Percentiles rank a stretch among this genome's conserved stretches.
These are phyloP conservation scores for Oscheius myriophilus DNA, from an alignment of 2,888 invertebrate genomes.

Conservation along the genomic window DNA sequence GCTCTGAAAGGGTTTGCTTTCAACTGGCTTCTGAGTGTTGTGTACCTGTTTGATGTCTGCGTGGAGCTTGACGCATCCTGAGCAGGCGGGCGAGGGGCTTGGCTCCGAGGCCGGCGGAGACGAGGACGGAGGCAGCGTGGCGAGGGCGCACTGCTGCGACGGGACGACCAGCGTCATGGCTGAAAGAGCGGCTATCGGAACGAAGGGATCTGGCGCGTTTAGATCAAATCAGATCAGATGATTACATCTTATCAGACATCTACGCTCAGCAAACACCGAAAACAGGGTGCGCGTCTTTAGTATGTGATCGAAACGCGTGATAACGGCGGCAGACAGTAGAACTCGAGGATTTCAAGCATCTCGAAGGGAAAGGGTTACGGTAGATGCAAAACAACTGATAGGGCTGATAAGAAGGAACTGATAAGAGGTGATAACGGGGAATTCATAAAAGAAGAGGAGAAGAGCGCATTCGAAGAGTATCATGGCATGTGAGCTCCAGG, in stretches of 20 bases:
- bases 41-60: constrained; percentile 50
- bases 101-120: constrained; percentile 16
- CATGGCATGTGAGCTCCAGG: too few species aligned
- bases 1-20: constrained; percentile 37
- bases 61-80: constrained; percentile 49
- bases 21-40: neutral
- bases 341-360: constrained; percentile 1
- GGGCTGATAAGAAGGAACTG: neutral
- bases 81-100: constrained; percentile 25
- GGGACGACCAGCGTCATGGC: constrained; percentile 32
- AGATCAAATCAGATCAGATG: constrained; percentile 30
- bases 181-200: neutral
- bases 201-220: constrained; percentile 26
- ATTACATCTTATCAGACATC: constrained; percentile 34
- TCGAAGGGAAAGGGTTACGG: neutral
- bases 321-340: constrained; percentile 10
- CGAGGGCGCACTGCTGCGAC: constrained; percentile 26
- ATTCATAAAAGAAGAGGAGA: too few species aligned
- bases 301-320: constrained; percentile 29
- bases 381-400: too few species aligned
- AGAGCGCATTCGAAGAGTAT: too few species aligned
- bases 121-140: constrained; percentile 22
- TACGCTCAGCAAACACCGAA: constrained; percentile 31
- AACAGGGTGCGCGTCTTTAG: constrained; percentile 21
- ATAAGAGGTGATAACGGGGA: constrained; percentile 2